Percentiles rank a stretch among this genome's conserved stretches.
These are phyloP conservation scores for Capromys pilorides DNA, from an alignment of 2,797 vertebrate genomes.

Conservation along the genomic window DNA sequence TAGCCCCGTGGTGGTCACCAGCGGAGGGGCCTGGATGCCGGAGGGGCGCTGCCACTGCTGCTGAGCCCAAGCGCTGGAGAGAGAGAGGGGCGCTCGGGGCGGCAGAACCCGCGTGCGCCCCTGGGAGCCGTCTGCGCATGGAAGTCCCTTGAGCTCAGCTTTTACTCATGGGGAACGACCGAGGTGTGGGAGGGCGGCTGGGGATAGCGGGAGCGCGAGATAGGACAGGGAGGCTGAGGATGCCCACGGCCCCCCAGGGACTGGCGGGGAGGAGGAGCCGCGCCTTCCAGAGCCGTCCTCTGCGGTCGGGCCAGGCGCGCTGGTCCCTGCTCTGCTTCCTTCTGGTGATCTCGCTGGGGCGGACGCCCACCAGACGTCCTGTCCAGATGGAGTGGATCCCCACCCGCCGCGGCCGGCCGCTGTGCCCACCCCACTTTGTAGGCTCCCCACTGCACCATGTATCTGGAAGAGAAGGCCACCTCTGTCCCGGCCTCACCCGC, in stretches of 20 bases:
- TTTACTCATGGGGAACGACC: not conserved
- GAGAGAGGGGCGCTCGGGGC: fast-evolving
- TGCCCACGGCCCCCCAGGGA: not conserved
- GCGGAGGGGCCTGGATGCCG: fast-evolving
- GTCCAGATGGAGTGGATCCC: not conserved
- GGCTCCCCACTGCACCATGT: not conserved
- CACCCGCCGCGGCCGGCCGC: fast-evolving
- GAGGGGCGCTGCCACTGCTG: not conserved
- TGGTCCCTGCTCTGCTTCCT: not conserved
- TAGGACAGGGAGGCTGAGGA: not conserved
- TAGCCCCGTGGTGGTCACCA: no score
- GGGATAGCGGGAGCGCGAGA: not conserved
- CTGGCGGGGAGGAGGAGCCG: not conserved
- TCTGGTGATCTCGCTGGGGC: not conserved
- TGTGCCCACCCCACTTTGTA: no score
- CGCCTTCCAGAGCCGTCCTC: not conserved
- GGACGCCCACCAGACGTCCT: not conserved
- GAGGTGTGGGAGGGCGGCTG: not conserved
- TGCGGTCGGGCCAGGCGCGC: fast-evolving
- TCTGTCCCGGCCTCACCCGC: not conserved
- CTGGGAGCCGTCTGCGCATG: not conserved
- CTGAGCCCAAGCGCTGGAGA: not conserved
- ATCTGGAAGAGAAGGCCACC: not conserved
- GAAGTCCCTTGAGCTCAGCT: not conserved
- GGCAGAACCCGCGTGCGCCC: no score